Evolutionary conservation across 2,113 vertebrate species (phyloP).

Genomic region (Trematocara variabile): DNA sequence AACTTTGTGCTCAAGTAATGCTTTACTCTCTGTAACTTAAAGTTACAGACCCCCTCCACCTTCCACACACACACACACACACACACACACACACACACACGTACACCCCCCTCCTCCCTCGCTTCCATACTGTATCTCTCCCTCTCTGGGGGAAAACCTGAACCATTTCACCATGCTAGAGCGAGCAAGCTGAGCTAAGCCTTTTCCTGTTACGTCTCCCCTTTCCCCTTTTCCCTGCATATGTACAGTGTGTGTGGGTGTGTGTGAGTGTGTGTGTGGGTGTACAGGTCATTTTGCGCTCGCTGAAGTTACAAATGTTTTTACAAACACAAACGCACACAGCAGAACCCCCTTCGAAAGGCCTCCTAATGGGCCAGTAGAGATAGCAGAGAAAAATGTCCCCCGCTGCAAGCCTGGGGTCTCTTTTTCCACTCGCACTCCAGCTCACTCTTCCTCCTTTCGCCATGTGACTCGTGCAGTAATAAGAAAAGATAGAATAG

Average conservation of each 20-base stretch:
- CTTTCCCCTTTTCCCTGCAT: slow-evolving; percentile 41
- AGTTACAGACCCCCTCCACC: background rate
- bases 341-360: slow-evolving; percentile 57
- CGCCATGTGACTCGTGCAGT: slow-evolving; percentile 3
- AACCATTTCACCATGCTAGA: slow-evolving; percentile 36
- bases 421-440: slow-evolving; percentile 32
- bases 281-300: slow-evolving; percentile 21
- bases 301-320: slow-evolving; percentile 37
- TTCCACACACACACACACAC: background rate
- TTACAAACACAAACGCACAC: slow-evolving; percentile 35
- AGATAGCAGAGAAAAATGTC: slow-evolving; percentile 60
- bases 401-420: slow-evolving; percentile 38
- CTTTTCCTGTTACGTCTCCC: slow-evolving; percentile 74
- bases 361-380: slow-evolving; percentile 61
- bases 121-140: slow-evolving; percentile 23
- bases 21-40: slow-evolving; percentile 40
- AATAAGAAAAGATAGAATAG: slow-evolving; percentile 33
- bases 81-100: background rate
- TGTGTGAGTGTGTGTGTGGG: background rate
- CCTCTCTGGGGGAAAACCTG: slow-evolving; percentile 28
- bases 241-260: slow-evolving; percentile 1
- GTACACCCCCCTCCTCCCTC: background rate
- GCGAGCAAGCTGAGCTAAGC: slow-evolving; percentile 70
- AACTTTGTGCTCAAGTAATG: slow-evolving; percentile 35
- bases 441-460: background rate